Evolutionary conservation across 2,888 invertebrate species (phyloP).

Genomic region (Morpho achilles): DNA sequence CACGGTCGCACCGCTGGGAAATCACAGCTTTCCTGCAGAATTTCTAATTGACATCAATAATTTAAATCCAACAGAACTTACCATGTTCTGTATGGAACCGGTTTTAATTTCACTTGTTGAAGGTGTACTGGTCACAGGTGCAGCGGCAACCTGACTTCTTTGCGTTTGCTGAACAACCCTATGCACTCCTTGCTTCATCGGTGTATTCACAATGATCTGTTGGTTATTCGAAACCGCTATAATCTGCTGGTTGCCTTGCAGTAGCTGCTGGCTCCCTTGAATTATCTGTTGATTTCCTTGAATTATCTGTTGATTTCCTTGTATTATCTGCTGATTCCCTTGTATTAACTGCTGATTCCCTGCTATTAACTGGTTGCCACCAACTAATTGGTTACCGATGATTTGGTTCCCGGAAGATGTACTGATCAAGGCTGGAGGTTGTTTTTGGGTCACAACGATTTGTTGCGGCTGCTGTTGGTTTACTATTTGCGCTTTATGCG

Average conservation of each 20-base stretch:
- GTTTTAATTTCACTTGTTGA: conserved; percentile 45
- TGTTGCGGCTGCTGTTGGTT: conserved; percentile 59
- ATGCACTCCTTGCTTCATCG: conserved; percentile 54
- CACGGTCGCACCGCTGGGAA: too few species aligned
- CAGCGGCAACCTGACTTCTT: conserved; percentile 43
- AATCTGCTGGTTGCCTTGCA: conserved; percentile 59
- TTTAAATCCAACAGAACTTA: conserved; percentile 31
- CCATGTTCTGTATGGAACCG: conserved; percentile 50
- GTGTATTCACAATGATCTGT: conserved; percentile 62
- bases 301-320: conserved; percentile 37
- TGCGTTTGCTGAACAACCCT: conserved; percentile 55
- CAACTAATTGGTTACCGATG: conserved; percentile 31
- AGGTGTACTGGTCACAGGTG: conserved; percentile 35
- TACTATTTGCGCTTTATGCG: conserved; percentile 75
- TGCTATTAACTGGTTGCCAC: conserved; percentile 32
- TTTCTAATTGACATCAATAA: too few species aligned
- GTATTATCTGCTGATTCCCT: conserved; percentile 50
- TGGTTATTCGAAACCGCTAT: conserved; percentile 66
- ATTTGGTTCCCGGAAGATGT: conserved; percentile 51
- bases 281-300: conserved; percentile 36
- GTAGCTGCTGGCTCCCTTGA: conserved; percentile 47
- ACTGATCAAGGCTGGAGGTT: conserved; percentile 59
- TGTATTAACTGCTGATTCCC: conserved; percentile 37
- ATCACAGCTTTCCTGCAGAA: too few species aligned
- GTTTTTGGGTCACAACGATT: conserved; percentile 64